A percentile compares a stretch with the other conserved stretches of the same genome.
Conservation (phyloP, 2,888 invertebrate genomes). For the Cyclophora punctaria region DNA sequence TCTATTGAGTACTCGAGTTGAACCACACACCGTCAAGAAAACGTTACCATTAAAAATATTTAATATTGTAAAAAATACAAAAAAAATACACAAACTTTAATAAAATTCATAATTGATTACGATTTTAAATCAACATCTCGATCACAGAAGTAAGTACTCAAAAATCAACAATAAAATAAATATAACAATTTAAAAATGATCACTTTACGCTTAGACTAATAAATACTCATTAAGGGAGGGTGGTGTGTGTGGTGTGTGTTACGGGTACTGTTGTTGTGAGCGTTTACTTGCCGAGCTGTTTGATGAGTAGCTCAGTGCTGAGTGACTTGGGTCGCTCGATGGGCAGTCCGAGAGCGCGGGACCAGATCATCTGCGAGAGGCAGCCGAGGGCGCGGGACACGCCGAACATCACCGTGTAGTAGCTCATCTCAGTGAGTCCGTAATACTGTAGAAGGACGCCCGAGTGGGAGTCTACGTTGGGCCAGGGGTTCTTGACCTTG, state of each 20-base stretch:
- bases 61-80: not conserved
- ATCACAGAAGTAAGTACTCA: conserved; percentile 50
- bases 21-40: conserved; percentile 52
- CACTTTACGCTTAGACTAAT: conserved; percentile 34
- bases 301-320: conserved; percentile 78
- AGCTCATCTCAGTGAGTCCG: conserved; percentile 93
- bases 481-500: conserved; percentile 99
- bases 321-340: conserved; percentile 92
- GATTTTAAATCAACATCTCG: conserved; percentile 7
- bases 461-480: conserved; percentile 98
- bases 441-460: conserved; percentile 93
- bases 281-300: conserved; percentile 55
- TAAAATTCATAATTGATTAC: not conserved
- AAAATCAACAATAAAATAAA: conserved; percentile 25
- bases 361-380: conserved; percentile 89
- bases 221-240: conserved; percentile 22
- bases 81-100: conserved; percentile 6
- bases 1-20: conserved; percentile 35
- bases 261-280: not conserved
- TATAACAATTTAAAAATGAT: conserved; percentile 30
- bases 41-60: conserved; percentile 7
- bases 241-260: not conserved
- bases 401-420: conserved; percentile 95
- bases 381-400: conserved; percentile 92
- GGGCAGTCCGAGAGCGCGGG: conserved; percentile 88